Percentiles rank a stretch among this genome's conserved stretches.
Conservation (phyloP, 2,797 vertebrate species). For the Halcyon leucocephala region DNA sequence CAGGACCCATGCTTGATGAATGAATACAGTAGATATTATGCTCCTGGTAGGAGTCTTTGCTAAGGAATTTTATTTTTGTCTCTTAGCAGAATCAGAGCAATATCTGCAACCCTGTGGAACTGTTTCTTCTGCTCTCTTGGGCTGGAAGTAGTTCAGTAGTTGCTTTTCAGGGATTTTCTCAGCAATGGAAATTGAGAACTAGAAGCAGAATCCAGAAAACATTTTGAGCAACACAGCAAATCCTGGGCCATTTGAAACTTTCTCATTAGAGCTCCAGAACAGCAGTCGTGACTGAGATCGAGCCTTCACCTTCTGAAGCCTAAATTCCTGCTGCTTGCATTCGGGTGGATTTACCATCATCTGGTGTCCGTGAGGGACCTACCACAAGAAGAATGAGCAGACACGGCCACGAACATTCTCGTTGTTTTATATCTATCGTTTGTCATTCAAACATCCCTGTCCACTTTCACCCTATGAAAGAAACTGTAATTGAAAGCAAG, state of each 20-base stretch:
- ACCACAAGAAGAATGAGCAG: background rate
- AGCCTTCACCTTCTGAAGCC: background rate
- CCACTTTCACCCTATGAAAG: background rate
- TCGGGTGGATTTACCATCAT: background rate
- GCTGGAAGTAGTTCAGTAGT: background rate
- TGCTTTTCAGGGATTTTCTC: background rate
- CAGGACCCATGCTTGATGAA: background rate
- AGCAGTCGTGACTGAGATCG: background rate
- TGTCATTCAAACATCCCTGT: constrained; percentile 6
- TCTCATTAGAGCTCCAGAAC: background rate
- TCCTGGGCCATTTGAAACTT: background rate
- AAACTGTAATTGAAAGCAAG: background rate
- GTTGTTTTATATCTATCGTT: background rate
- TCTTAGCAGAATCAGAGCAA: background rate
- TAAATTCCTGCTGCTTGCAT: background rate
- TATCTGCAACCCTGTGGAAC: background rate
- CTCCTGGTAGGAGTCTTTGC: background rate
- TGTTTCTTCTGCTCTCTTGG: background rate
- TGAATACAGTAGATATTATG: background rate
- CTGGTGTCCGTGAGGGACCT: background rate
- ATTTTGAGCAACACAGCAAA: background rate
- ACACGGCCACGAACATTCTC: background rate
- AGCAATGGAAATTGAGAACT: background rate
- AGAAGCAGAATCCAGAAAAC: background rate
- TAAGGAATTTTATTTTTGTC: background rate